Evolutionary conservation across 1,140 invertebrate genomes (phyloP), one percentile per base, ranked within the genome.

Genomic region (Orius insidiosus): DNA sequence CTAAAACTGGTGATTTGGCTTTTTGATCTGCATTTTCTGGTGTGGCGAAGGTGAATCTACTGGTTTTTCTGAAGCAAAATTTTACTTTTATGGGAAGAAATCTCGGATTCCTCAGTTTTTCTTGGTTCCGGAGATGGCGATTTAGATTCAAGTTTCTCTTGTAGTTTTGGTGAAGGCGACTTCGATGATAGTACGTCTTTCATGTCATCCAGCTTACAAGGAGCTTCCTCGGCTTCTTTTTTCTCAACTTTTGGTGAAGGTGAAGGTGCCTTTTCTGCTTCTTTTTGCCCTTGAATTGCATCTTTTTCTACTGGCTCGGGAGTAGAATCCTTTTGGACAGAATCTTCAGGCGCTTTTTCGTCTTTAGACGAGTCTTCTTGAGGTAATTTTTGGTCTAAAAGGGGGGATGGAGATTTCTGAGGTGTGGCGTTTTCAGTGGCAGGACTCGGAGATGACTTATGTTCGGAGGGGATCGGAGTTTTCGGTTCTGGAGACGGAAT

Each of bases 331-430:
- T n/a, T n/a, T n/a, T 24, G 24, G 24, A 24, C 24, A 24, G 24
- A 63, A 0, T 61, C 47, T 5, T 60, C 58, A 8, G 56, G 56
- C 35, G 57, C 56, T 5, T 45, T 5, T n/a, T 16, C 11, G 37
- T 56, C 45, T 1, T n/a, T n/a, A n/a, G n/a, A n/a, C n/a, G n/a
- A n/a, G n/a, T n/a, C 47, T 5, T 60, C 58, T 10, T 61, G 52
- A 8, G 56, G 56, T 37, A 57, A 58, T 5, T 45, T 5, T n/a
- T 16, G 16, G 37, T 56, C 45, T 1, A 51, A 30, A 5, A 52
- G 16, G 7, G 58, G 55, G 3, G 45, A 39, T 3, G 49, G 11
- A 38, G 52, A 53, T 33, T 55, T 54, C 7, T 57, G n/a, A 36
- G 35, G n/a, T 36, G 35, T 13, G 3, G n/a, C 14, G 3, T 3